These are phyloP conservation scores for Nezara viridula DNA, from an alignment of 2,888 invertebrate genomes.

Conservation along the genomic window DNA sequence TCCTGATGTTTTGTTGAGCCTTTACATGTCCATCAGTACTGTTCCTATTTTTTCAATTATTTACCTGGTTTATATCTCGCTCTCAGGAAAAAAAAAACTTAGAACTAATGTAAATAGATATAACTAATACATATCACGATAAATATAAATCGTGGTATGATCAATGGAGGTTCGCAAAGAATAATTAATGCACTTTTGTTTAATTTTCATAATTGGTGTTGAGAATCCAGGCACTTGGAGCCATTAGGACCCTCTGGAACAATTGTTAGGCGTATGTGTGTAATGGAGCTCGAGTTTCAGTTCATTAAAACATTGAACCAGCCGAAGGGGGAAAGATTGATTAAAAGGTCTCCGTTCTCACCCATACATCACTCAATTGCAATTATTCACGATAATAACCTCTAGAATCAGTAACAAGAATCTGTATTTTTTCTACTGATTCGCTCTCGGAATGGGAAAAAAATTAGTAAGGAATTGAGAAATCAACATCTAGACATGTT, in stretches of 20 bases:
- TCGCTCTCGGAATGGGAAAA: neutral
- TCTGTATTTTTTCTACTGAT: neutral
- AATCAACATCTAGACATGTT: neutral
- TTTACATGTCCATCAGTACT: no score
- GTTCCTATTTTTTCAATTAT: no score
- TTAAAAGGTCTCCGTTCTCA: neutral
- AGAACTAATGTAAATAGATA: no score
- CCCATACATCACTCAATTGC: neutral
- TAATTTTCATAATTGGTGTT: neutral
- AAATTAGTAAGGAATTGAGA: neutral
- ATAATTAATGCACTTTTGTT: neutral
- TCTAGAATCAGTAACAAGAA: neutral
- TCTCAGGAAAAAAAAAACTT: no score
- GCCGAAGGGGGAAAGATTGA: neutral
- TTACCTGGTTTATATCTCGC: no score
- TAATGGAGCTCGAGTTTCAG: constrained; percentile 15
- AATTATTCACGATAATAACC: constrained; percentile 19
- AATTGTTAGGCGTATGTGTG: neutral
- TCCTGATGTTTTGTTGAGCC: no score
- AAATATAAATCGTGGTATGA: no score
- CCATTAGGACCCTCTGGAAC: neutral
- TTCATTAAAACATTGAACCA: constrained; percentile 9
- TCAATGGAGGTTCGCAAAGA: neutral
- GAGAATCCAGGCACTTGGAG: neutral
- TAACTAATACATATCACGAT: no score